Conservation (phyloP, 2,113 vertebrate genomes). For the Anolis carolinensis region DNA sequence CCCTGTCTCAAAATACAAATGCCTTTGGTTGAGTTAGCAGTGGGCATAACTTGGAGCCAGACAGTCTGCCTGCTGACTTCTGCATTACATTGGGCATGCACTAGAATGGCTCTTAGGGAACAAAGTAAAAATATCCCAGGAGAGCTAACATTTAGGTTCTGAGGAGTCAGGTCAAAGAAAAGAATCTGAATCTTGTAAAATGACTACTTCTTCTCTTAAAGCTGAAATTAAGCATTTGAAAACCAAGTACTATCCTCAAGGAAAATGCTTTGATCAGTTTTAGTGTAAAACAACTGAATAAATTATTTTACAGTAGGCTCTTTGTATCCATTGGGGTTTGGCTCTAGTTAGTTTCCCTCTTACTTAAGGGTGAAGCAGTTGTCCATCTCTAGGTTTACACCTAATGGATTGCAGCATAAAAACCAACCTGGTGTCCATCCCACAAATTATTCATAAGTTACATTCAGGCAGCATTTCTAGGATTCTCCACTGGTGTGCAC, state of each 20-base stretch:
- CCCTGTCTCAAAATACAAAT: constrained; percentile 70
- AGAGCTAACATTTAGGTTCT: constrained; percentile 66
- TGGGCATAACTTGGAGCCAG: constrained; percentile 77
- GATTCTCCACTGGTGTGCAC: no score
- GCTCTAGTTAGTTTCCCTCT: no score
- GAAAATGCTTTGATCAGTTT: constrained; percentile 1
- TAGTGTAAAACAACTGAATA: not conserved
- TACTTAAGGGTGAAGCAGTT: no score
- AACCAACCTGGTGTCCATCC: no score
- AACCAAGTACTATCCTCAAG: constrained; percentile 7
- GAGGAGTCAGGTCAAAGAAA: constrained; percentile 35
- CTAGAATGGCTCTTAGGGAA: constrained; percentile 65
- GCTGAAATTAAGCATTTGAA: constrained; percentile 20
- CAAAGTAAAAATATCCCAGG: constrained; percentile 69
- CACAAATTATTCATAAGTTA: no score
- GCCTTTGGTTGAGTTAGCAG: constrained; percentile 59
- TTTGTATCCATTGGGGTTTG: not conserved
- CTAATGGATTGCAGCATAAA: no score
- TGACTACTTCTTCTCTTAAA: not conserved
- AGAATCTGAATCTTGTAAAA: constrained; percentile 20
- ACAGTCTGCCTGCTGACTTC: constrained; percentile 75
- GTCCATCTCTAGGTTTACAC: no score
- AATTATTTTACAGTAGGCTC: not conserved
- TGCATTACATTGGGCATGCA: constrained; percentile 65
- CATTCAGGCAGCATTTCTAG: no score